Evolutionary conservation across 2,113 vertebrate species (phyloP).

Genomic region (Bathybates hornii): DNA sequence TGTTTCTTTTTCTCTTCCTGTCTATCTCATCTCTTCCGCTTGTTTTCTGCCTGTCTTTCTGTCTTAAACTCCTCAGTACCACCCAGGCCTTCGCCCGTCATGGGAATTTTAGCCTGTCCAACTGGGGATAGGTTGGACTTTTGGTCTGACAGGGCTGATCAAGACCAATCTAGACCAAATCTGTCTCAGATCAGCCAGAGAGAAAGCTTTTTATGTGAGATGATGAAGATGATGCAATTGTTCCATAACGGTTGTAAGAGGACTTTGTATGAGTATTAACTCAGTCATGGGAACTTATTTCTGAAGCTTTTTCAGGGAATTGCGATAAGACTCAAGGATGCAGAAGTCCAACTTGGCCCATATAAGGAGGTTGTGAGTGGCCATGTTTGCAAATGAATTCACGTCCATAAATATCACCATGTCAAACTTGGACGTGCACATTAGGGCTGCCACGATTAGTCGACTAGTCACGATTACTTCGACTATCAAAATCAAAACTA

Average conservation of each 20-base stretch:
- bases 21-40: not conserved
- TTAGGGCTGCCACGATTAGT: no score
- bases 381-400: not conserved
- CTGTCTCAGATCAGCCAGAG: not conserved
- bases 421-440: not conserved
- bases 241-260: conserved; percentile 24
- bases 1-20: not conserved
- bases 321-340: not conserved
- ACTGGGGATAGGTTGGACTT: conserved; percentile 4
- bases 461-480: no score
- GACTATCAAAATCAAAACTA: no score
- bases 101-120: not conserved
- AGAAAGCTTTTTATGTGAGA: not conserved
- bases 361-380: not conserved
- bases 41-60: not conserved
- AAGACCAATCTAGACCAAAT: not conserved
- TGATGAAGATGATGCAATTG: conserved; percentile 42
- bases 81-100: not conserved
- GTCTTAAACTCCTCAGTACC: not conserved
- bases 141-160: not conserved
- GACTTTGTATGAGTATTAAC: not conserved
- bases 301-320: conserved; percentile 3
- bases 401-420: not conserved
- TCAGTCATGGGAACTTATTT: conserved; percentile 32
- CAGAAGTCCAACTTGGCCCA: not conserved